A percentile compares a stretch with the other conserved stretches of the same genome.
phyloP scores from a whole-genome alignment of 2,888 invertebrate genomes.

The Thera britannica region DNA sequence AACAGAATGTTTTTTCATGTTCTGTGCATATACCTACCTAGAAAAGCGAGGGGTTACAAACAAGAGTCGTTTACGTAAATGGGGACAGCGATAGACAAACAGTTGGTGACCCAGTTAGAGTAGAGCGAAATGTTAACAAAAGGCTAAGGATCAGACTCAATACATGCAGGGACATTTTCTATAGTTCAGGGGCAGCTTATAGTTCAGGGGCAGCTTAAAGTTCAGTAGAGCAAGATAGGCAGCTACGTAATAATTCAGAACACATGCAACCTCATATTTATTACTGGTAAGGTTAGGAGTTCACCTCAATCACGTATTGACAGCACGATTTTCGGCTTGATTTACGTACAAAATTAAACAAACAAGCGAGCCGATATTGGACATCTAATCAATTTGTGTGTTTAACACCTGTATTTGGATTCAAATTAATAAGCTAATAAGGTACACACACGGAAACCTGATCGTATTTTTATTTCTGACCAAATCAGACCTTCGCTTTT shows the following conservation, averaged over 20 bases:
- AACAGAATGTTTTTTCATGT: too few species aligned
- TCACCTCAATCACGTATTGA: neutral
- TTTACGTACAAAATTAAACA: neutral
- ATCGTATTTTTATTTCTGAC: neutral
- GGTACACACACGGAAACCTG: neutral
- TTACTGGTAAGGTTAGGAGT: neutral
- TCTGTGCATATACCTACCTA: too few species aligned
- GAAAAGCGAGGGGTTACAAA: neutral
- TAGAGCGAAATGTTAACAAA: conserved; percentile 7
- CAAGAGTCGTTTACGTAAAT: conserved; percentile 12
- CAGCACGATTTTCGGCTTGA: neutral
- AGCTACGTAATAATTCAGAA: neutral
- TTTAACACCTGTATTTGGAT: conserved; percentile 6
- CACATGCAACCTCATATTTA: neutral
- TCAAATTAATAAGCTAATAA: neutral
- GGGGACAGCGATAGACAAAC: conserved; percentile 14
- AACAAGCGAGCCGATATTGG: neutral
- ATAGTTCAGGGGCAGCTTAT: conserved; percentile 1
- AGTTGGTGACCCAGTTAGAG: conserved; percentile 20
- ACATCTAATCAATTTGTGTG: neutral
- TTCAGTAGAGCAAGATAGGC: neutral
- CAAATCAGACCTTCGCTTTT: neutral
- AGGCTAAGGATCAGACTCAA: conserved; percentile 1
- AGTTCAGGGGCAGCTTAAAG: neutral
- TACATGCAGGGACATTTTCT: conserved; percentile 13